Conservation (phyloP, 2,888 invertebrate species). For the Cremastinae sp. region DNA sequence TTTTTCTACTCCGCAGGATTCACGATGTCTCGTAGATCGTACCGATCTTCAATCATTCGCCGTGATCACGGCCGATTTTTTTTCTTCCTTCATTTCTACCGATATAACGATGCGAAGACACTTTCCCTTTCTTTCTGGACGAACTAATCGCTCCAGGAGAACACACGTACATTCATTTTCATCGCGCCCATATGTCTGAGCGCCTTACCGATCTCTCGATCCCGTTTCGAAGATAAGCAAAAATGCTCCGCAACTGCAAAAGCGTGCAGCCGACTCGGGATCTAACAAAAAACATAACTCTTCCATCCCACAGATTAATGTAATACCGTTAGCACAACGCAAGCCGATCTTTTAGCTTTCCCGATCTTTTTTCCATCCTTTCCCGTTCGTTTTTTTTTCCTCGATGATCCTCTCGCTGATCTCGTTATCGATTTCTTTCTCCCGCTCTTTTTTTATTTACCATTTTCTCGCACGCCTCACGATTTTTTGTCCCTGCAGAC, state of each 20-base stretch:
- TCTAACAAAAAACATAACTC: constrained; percentile 43
- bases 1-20: constrained; percentile 15
- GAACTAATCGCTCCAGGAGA: not conserved
- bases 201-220: constrained; percentile 52
- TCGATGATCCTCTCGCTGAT: too few species aligned
- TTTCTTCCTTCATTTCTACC: not conserved
- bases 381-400: too few species aligned
- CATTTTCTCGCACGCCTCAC: too few species aligned
- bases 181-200: constrained; percentile 8
- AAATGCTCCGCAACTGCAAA: constrained; percentile 33
- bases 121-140: constrained; percentile 47
- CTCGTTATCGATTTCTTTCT: too few species aligned
- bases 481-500: not conserved
- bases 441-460: constrained; percentile 7
- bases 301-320: constrained; percentile 36
- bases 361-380: constrained; percentile 34
- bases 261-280: constrained; percentile 35
- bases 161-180: constrained; percentile 5
- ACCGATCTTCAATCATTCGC: constrained; percentile 24
- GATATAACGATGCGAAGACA: constrained; percentile 39
- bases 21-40: constrained; percentile 24
- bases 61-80: constrained; percentile 33
- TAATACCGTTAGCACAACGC: constrained; percentile 42
- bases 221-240: constrained; percentile 47
- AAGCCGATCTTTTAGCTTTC: constrained; percentile 47